Percentiles rank a stretch among this genome's conserved stretches.
These are phyloP conservation scores for Triops cancriformis DNA, from an alignment of 1,140 invertebrate species.

Conservation along the genomic window DNA sequence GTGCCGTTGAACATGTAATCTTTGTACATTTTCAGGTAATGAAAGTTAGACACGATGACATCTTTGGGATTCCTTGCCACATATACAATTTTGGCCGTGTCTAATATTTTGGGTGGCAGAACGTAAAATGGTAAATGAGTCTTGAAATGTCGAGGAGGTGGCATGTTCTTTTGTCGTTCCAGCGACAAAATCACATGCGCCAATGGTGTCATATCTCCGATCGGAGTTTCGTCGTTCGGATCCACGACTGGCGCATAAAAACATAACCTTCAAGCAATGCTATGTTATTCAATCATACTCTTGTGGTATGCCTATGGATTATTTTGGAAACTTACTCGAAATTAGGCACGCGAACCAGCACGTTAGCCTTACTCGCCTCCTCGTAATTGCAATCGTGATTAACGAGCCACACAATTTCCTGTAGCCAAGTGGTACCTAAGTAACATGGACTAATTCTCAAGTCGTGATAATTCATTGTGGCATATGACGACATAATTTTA, in stretches of 20 bases:
- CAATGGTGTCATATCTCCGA: too few species aligned
- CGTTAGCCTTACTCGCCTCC: conserved; percentile 44
- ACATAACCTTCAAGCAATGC: too few species aligned
- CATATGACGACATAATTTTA: too few species aligned
- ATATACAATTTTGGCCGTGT: conserved; percentile 45
- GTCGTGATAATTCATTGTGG: too few species aligned
- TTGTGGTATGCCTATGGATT: too few species aligned
- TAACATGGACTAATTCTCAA: too few species aligned
- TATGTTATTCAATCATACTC: background rate
- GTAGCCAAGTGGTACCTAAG: background rate
- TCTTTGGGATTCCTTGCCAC: conserved; percentile 76
- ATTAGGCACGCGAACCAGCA: conserved; percentile 59
- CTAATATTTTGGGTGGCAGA: conserved; percentile 35
- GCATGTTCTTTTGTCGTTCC: conserved; percentile 54
- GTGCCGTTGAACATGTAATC: conserved; percentile 62
- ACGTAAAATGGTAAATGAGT: conserved; percentile 42
- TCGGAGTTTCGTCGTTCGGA: too few species aligned
- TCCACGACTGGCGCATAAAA: too few species aligned
- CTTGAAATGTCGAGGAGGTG: conserved; percentile 41
- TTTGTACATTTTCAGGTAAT: conserved; percentile 60
- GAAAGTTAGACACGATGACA: conserved; percentile 72
- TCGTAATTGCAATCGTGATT: too few species aligned
- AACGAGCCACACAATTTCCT: background rate
- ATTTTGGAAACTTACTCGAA: conserved; percentile 66
- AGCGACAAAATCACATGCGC: conserved; percentile 39